Conservation (phyloP, 2,888 invertebrate species). For the Adelognathus sp. region DNA sequence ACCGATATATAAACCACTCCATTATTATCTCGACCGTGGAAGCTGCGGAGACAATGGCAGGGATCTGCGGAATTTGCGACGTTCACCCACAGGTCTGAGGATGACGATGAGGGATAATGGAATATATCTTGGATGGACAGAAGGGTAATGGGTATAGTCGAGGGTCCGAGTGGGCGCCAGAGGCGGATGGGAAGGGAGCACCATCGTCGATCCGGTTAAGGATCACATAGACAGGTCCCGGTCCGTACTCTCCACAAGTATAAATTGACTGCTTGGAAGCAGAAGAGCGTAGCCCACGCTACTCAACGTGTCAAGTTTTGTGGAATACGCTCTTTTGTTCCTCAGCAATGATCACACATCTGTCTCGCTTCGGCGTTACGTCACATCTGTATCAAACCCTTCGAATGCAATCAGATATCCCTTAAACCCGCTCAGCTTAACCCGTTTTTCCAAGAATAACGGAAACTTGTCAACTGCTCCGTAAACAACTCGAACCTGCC, state of each 20-base stretch:
- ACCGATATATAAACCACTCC: neutral
- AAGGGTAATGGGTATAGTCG: neutral
- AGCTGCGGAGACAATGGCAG: neutral
- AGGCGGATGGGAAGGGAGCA: neutral
- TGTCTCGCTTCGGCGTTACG: neutral
- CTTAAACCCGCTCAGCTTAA: neutral
- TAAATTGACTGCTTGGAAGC: too few relatives aligned
- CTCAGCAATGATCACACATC: neutral
- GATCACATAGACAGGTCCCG: neutral
- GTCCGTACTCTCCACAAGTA: too few relatives aligned
- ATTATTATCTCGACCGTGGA: neutral
- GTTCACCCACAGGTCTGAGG: neutral
- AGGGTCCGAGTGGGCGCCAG: neutral
- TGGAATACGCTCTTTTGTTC: too few relatives aligned
- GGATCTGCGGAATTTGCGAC: slow-evolving; percentile 2
- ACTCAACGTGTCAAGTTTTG: too few relatives aligned
- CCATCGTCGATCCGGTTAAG: neutral
- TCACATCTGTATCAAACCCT: neutral
- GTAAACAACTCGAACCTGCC: neutral
- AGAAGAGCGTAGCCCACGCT: too few relatives aligned
- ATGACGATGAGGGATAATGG: slow-evolving; percentile 7
- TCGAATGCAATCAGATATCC: neutral
- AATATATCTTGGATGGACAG: slow-evolving; percentile 3
- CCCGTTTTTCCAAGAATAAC: neutral
- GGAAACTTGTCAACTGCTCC: neutral